Percentiles rank a stretch among this genome's conserved stretches.
Evolutionary conservation across 2,888 invertebrate species (phyloP).

Genomic region (Lasioglossum oenotherae): DNA sequence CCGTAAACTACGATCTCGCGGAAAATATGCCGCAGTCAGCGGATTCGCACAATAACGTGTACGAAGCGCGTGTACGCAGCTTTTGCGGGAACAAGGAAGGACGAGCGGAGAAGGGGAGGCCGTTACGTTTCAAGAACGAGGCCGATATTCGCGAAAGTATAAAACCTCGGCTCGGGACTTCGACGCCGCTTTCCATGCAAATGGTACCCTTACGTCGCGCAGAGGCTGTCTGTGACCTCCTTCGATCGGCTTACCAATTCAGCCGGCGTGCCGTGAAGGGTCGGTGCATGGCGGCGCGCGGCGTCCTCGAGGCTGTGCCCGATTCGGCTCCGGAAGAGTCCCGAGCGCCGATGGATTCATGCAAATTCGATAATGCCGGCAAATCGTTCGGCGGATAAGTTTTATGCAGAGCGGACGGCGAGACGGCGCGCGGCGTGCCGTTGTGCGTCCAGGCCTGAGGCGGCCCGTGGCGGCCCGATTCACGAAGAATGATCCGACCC

Average conservation of each 20-base stretch:
- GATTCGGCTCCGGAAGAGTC: constrained; percentile 43
- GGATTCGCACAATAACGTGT: constrained; percentile 14
- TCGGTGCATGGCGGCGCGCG: not conserved
- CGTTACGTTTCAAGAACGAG: constrained; percentile 25
- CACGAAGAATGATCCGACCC: not conserved
- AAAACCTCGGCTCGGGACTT: constrained; percentile 46
- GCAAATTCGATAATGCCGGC: constrained; percentile 70
- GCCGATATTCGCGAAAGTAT: constrained; percentile 31
- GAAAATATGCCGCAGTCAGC: not conserved
- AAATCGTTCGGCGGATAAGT: constrained; percentile 70
- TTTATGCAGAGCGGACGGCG: constrained; percentile 2
- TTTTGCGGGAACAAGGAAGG: not conserved
- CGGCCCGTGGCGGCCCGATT: not conserved
- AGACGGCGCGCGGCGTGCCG: not conserved
- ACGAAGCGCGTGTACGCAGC: constrained; percentile 3
- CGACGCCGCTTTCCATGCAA: constrained; percentile 58
- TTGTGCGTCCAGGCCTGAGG: constrained; percentile 4
- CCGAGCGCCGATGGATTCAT: constrained; percentile 59
- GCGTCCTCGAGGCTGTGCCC: constrained; percentile 29
- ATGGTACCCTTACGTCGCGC: constrained; percentile 48
- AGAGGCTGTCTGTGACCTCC: constrained; percentile 12
- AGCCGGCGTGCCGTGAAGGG: constrained; percentile 28
- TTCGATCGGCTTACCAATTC: constrained; percentile 57
- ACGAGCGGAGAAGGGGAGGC: not conserved
- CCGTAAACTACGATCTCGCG: not conserved